A percentile compares a stretch with the other conserved stretches of the same genome.
Conservation (phyloP, 2,797 vertebrate genomes). For the Manis javanica region DNA sequence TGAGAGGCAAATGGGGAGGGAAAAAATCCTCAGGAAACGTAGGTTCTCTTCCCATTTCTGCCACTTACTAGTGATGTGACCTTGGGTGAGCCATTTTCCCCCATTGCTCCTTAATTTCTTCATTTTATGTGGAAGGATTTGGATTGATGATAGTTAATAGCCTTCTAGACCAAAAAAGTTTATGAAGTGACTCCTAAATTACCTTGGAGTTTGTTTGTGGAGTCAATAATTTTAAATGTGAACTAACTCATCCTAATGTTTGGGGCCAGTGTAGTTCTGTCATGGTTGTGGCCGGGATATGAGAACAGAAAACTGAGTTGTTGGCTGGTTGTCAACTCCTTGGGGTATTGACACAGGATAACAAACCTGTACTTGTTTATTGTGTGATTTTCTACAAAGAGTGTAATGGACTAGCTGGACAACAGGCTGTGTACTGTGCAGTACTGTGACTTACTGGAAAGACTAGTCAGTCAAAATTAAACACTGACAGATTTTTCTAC, state of each 20-base stretch:
- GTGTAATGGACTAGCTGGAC: background rate
- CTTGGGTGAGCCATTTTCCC: background rate
- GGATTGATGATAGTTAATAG: background rate
- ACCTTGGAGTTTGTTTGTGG: conserved; percentile 22
- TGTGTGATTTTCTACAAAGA: conserved; percentile 23
- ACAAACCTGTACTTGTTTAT: conserved; percentile 28
- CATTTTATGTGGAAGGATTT: background rate
- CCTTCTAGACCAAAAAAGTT: background rate
- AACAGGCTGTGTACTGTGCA: background rate
- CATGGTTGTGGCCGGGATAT: conserved; percentile 14
- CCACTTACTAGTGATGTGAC: background rate
- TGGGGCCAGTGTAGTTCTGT: background rate
- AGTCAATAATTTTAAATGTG: background rate
- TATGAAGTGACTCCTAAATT: conserved; percentile 11
- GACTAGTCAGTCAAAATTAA: conserved; percentile 52
- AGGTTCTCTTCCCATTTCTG: background rate
- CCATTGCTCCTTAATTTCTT: background rate
- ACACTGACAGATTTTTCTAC: conserved; percentile 45
- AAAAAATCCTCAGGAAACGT: background rate
- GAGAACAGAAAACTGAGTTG: background rate
- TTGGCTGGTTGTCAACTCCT: background rate
- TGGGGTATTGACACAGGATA: background rate
- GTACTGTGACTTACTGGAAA: conserved; percentile 42
- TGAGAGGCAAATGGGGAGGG: background rate
- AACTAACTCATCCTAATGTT: background rate